Conservation (phyloP, 2,797 vertebrate species). For the Rhynchonycteris naso region DNA sequence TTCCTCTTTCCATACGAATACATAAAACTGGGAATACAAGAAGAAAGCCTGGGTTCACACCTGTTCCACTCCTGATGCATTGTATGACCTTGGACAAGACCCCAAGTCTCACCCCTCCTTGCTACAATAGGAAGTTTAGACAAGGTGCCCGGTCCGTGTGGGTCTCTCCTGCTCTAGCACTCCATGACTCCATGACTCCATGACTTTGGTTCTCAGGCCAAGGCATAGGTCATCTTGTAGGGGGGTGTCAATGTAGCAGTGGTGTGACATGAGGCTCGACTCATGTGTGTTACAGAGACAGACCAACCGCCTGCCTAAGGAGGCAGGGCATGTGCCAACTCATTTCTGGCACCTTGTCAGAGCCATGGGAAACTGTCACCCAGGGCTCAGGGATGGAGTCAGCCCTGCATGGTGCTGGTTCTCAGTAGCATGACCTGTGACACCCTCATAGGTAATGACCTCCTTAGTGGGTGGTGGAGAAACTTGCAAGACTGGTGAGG, state of each 20-base stretch:
- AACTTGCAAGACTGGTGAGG: constrained; percentile 54
- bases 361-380: constrained; percentile 35
- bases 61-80: not conserved
- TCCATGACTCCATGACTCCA: not conserved
- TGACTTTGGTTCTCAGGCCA: not conserved
- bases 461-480: constrained; percentile 24
- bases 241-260: not conserved
- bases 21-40: not conserved
- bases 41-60: not conserved
- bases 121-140: not conserved
- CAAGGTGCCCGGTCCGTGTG: not conserved
- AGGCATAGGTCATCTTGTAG: not conserved
- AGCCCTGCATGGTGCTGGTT: not conserved
- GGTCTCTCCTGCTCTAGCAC: not conserved
- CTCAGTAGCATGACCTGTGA: constrained; percentile 24
- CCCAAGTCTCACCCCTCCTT: not conserved
- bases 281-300: not conserved
- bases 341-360: not conserved
- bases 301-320: not conserved
- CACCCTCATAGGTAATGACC: not conserved
- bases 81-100: not conserved
- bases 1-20: not conserved
- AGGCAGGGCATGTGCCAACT: not conserved
- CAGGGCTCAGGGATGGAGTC: not conserved
- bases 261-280: not conserved